Evolutionary conservation across 2,797 vertebrate genomes (phyloP), one percentile per base, ranked within the genome.

Genomic region (Emys orbicularis): DNA sequence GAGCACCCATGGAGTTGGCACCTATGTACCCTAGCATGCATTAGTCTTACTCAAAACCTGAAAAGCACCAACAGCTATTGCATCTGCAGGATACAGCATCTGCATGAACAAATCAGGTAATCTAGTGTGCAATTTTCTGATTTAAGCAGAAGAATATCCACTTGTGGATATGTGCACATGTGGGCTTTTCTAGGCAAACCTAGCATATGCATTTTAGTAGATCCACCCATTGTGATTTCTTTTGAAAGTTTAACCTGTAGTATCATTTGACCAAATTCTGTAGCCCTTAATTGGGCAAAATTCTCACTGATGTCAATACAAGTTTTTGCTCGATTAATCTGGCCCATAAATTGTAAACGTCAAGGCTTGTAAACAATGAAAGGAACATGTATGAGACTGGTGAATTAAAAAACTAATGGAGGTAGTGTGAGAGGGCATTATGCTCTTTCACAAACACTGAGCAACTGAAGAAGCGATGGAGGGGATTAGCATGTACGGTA

Each of bases 401-500:
- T 83, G 12, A 88, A 95, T 81, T 87, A 83, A 86, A 86, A 95
- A 61, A 87, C 81, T 93, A 91, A 90, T 87, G 86, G 93, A 96
- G 91, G 87, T 94, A 87, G 80, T 91, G 85, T 89, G 96, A 93
- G 82, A 90, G 88, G 76, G 88, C 5, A 5, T 95, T 96, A 68
- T 4, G 83, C 76, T 59, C 89, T 97, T 97, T 95, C 83, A 87
- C 93, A 97, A 97, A 97, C 94, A 91, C 50, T 19, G 89, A 90
- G 90, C 77, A 90, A 93, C 94, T 86, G 92, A 96, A 95, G 94
- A 96, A 91, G 95, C 89, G 90, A 82, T 94, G 95, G 94, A 97
- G 95, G 95, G 95, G 97, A 95, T 96, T 97, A 96, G 83, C 79
- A 81, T 84, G 89, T 89, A 81, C 54, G 90, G 90, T 65, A 89